These are phyloP conservation scores for Harpegnathos saltator DNA, from an alignment of 1,140 invertebrate species.

Conservation along the genomic window DNA sequence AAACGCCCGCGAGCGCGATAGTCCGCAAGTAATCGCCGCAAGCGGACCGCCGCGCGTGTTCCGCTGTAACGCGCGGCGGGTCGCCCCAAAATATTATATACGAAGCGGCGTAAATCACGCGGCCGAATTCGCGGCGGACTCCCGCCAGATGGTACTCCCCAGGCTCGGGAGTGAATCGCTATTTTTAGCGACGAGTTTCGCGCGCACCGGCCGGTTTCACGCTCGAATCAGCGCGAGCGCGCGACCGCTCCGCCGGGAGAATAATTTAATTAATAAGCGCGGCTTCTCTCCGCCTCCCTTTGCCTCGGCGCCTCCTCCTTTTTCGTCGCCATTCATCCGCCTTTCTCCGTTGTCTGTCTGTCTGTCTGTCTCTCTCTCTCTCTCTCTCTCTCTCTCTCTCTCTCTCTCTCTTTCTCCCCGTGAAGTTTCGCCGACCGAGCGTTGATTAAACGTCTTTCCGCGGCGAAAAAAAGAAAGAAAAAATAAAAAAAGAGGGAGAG, in stretches of 20 bases:
- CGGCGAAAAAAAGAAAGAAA: too few relatives aligned
- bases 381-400: too few relatives aligned
- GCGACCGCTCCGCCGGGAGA: background rate
- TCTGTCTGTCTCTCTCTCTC: too few relatives aligned
- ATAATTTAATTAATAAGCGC: conserved; percentile 58
- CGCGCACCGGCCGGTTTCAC: conserved; percentile 4
- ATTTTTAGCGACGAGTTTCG: conserved; percentile 39
- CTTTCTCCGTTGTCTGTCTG: too few relatives aligned
- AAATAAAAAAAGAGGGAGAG: conserved; percentile 31
- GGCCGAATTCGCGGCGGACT: conserved; percentile 27
- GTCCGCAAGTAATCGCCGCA: conserved; percentile 24
- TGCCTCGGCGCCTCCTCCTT: too few relatives aligned
- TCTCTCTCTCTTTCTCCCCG: background rate
- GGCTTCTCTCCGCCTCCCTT: too few relatives aligned
- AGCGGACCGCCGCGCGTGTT: background rate
- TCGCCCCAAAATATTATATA: conserved; percentile 49
- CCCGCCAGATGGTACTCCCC: conserved; percentile 34
- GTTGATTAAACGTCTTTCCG: conserved; percentile 44
- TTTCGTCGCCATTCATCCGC: too few relatives aligned
- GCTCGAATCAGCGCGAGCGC: conserved; percentile 18
- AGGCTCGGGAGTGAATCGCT: conserved; percentile 6
- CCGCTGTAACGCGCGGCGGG: background rate
- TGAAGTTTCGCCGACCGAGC: conserved; percentile 8
- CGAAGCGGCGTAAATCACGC: conserved; percentile 27
- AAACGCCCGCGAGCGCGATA: background rate